A percentile compares a stretch with the other conserved stretches of the same genome.
phyloP scores from a whole-genome alignment of 2,888 invertebrate genomes.

The Aquatica leii region DNA sequence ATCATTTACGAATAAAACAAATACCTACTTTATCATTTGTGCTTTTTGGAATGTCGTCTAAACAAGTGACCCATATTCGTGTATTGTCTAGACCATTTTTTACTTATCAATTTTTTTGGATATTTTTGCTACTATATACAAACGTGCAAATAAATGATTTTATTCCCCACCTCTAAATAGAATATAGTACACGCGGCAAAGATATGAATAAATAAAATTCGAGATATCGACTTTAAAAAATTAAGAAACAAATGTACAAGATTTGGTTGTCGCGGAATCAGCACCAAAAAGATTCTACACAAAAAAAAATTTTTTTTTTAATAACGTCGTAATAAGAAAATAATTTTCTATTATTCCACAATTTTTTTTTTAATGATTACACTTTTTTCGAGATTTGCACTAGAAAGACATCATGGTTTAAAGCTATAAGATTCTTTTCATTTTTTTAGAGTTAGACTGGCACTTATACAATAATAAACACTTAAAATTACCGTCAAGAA shows the following conservation, averaged over 20 bases:
- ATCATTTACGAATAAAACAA: slow-evolving; percentile 29
- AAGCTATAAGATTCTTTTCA: slow-evolving; percentile 25
- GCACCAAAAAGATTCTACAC: slow-evolving; percentile 21
- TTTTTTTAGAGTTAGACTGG: slow-evolving; percentile 9
- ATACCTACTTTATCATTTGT: slow-evolving; percentile 33
- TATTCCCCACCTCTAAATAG: slow-evolving; percentile 20
- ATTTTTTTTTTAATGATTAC: no score
- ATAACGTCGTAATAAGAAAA: no score
- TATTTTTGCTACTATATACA: slow-evolving; percentile 33
- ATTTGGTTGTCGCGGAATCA: slow-evolving; percentile 14
- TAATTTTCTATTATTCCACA: no score
- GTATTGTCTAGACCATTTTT: slow-evolving; percentile 43
- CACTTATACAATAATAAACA: no score
- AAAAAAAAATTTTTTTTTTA: background rate
- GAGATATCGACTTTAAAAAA: slow-evolving; percentile 20
- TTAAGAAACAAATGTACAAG: slow-evolving; percentile 15
- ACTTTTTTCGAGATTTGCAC: background rate
- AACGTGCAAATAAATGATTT: no score
- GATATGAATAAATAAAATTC: slow-evolving; percentile 45
- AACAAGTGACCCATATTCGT: slow-evolving; percentile 26
- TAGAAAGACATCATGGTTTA: slow-evolving; percentile 35
- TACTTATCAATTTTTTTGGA: slow-evolving; percentile 10
- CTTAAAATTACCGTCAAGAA: no score
- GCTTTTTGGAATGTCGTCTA: slow-evolving; percentile 46
- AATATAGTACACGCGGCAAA: slow-evolving; percentile 30